Conservation (phyloP, 2,797 vertebrate species). For the Manis crassicaudata region DNA sequence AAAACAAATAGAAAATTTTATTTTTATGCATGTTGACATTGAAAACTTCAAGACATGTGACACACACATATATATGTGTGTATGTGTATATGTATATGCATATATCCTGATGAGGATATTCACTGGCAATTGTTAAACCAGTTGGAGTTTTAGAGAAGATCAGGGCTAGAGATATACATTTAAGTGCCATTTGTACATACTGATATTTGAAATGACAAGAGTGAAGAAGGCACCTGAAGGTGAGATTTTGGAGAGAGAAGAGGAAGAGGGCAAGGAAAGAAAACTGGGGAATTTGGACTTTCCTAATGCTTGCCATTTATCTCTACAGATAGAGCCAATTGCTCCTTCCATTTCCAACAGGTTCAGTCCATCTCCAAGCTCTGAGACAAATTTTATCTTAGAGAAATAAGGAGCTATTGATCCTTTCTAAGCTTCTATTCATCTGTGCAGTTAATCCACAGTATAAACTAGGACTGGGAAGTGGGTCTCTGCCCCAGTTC, state of each 20-base stretch:
- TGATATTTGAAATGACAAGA: neutral
- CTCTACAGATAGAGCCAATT: neutral
- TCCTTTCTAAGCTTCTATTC: neutral
- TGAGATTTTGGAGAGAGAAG: neutral
- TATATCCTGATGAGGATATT: neutral
- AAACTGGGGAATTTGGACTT: neutral
- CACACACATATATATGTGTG: neutral
- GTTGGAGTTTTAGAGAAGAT: neutral
- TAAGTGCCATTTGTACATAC: neutral
- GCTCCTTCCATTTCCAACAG: neutral
- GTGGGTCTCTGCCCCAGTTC: neutral
- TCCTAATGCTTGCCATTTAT: neutral
- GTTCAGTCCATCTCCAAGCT: neutral
- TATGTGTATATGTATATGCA: too few species aligned
- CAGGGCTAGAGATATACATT: neutral
- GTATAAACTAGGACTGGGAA: neutral
- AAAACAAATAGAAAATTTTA: neutral
- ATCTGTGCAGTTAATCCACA: neutral
- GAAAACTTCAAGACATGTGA: neutral
- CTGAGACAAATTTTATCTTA: neutral
- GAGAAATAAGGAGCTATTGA: neutral
- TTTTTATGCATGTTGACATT: neutral
- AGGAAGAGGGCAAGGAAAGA: neutral
- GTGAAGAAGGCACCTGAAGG: neutral
- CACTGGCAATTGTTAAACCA: neutral